Evolutionary conservation across 2,113 vertebrate species (phyloP), one percentile per base, ranked within the genome.

Genomic region (Triplophysa dalaica): DNA sequence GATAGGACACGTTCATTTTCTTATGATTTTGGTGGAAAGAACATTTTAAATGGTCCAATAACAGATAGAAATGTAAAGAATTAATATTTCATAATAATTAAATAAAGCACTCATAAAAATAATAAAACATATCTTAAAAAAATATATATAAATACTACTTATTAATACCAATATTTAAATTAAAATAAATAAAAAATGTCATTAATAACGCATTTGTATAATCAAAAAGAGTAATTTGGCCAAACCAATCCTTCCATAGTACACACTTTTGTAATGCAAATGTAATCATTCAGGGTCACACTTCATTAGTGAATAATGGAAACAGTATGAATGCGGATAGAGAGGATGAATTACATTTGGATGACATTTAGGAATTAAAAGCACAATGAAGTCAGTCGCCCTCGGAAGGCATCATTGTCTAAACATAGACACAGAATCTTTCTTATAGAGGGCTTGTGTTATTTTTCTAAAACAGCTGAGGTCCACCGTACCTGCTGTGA

Each of bases 401-500:
- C 70, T 62, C 5, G 56, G 61, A 60, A 38, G 41, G 22, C 48
- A 79, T 77, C 76, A 81, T 58, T 78, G 54, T 80, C 80, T 81
- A 84, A 86, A 84, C 77, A 83, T 85, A 85, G 0, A 29, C 22
- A 21, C 33, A 33, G 26, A 54, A 29, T 41, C 60, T 61, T 54
- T 21, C 33, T 72, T 38, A 70, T 61, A 29, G 11, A 62, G 1
- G 26, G 24, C 22, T 72, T 2, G 69, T 58, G 17, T 29, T 81
- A 73, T 13, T 17, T 52, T 48, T 24, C 19, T 26, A 29, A 19
- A 62, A 63, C 62, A 38, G 14, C 68, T 60, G 21, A 70, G 41
- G 3, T 19, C 8, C 33, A 38, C 61, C 79, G 81, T 95, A 99
- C 98, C 96, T 99, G 94, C 91, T 98, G 97, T 22, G 94, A 95